phyloP scores from a whole-genome alignment of 2,797 vertebrate species.

The Falco columbarius region DNA sequence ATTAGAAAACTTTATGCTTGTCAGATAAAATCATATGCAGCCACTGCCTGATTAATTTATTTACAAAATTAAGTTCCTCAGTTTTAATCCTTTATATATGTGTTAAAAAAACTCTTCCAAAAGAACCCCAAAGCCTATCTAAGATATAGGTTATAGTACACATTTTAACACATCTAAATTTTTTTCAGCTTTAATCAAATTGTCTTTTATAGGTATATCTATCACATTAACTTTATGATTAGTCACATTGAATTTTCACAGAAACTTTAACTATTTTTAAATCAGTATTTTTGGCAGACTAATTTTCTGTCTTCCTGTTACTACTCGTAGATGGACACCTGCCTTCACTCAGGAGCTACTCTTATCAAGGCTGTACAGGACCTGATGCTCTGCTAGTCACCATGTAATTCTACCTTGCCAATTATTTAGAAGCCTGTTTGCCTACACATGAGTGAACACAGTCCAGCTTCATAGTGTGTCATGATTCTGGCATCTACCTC shows the following conservation, averaged over 20 bases:
- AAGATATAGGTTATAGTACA: neutral
- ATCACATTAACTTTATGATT: constrained; percentile 1
- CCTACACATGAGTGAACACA: neutral
- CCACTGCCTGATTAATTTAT: neutral
- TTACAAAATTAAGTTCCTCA: neutral
- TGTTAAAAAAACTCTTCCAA: neutral
- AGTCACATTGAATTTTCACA: neutral
- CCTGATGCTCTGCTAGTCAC: neutral
- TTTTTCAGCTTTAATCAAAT: constrained; percentile 6
- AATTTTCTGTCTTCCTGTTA: constrained; percentile 52
- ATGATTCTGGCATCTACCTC: neutral
- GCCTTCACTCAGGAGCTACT: constrained; percentile 27
- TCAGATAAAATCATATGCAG: neutral
- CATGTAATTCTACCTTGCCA: neutral
- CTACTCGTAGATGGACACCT: neutral
- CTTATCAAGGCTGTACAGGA: constrained; percentile 18
- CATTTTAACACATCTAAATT: neutral
- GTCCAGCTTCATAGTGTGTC: neutral
- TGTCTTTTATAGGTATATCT: neutral
- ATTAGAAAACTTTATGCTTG: constrained; percentile 1
- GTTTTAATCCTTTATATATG: neutral
- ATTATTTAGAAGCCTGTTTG: constrained; percentile 37
- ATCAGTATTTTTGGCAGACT: neutral
- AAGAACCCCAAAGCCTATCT: neutral
- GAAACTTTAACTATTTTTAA: constrained; percentile 24